Evolutionary conservation across 2,113 vertebrate genomes (phyloP).

Genomic region (Barbus barbus): DNA sequence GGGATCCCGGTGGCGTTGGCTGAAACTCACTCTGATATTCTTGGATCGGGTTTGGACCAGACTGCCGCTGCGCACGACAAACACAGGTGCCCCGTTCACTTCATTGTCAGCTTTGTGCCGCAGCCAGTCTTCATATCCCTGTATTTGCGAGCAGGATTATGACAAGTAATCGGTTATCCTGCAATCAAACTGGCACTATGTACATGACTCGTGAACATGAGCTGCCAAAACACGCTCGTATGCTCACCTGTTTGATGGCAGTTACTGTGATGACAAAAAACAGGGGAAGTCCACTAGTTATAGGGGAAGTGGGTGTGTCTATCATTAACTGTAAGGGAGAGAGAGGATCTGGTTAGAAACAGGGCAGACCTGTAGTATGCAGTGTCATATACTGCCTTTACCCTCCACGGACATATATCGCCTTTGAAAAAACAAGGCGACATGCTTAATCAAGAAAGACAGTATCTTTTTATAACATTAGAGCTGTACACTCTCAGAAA

Average conservation of each 20-base stretch:
- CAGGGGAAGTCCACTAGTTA: conserved; percentile 97
- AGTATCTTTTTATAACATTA: not conserved
- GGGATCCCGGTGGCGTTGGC: not conserved
- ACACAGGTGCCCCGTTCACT: conserved; percentile 96
- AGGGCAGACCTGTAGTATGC: not conserved
- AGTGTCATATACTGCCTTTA: not conserved
- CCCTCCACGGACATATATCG: not conserved
- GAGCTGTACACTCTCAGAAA: too few relatives aligned
- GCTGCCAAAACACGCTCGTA: not conserved
- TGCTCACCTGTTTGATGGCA: conserved; percentile 96
- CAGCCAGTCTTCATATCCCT: conserved; percentile 99
- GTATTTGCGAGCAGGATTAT: not conserved
- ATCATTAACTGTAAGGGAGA: conserved; percentile 88
- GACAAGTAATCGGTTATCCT: not conserved
- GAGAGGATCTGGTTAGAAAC: not conserved
- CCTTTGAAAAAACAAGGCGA: not conserved
- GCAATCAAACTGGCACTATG: not conserved
- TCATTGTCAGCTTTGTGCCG: conserved; percentile 98
- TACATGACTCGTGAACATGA: not conserved
- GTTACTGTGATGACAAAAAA: conserved; percentile 99
- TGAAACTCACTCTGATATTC: conserved; percentile 88
- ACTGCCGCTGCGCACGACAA: conserved; percentile 95
- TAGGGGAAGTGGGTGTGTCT: conserved; percentile 96
- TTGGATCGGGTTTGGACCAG: conserved; percentile 97
- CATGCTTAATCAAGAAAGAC: not conserved